Evolutionary conservation across 2,113 vertebrate genomes (phyloP), one percentile per base, ranked within the genome.

Genomic region (Ellobius talpinus): DNA sequence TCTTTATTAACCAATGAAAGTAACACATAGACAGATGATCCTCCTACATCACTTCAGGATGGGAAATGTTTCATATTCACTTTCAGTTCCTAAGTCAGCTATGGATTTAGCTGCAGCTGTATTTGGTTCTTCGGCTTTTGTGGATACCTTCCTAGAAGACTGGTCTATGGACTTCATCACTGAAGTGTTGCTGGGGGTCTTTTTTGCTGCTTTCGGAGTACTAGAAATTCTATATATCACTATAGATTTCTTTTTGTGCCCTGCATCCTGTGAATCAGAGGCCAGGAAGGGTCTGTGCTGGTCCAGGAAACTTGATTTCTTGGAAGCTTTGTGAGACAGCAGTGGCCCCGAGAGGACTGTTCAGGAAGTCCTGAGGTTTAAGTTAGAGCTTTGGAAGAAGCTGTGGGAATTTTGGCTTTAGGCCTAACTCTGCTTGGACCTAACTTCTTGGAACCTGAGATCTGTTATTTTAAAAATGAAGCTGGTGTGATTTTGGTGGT

Each of bases 401-500:
- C 52, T 19, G 3, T 39, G 31, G 58, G 81, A 95, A 65, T 14
- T 45, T 55, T 94, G 31, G 47, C 21, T 50, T 68, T 1, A 4
- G 47, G 55, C 7, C 7, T 16, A 55, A 36, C 65, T 77, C 14
- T 95, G 23, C 74, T 85, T 96, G 76, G 52, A 72, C 39, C 29
- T 91, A 70, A 63, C 16, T 9, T 90, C 52, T 77, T 66, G 21
- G 78, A 95, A 63, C 47, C 21, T 78, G 70, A 89, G 0, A 68
- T 63, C 39, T 65, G 45, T 89, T 87, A 42, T 85, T 94, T 96
- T 39, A 66, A 52, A 70, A 89, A 90, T 63, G 76, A 96, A 93
- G 52, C 73, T 23, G 31, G 33, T 73, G 21, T 58, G n/a, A 36
- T 87, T 86, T 93, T 85, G 31, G 14, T 29, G 45, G 9, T 90